Percentiles rank a stretch among this genome's conserved stretches.
phyloP scores from a whole-genome alignment of 2,797 vertebrate genomes.

The Craterocephalus amniculus region DNA sequence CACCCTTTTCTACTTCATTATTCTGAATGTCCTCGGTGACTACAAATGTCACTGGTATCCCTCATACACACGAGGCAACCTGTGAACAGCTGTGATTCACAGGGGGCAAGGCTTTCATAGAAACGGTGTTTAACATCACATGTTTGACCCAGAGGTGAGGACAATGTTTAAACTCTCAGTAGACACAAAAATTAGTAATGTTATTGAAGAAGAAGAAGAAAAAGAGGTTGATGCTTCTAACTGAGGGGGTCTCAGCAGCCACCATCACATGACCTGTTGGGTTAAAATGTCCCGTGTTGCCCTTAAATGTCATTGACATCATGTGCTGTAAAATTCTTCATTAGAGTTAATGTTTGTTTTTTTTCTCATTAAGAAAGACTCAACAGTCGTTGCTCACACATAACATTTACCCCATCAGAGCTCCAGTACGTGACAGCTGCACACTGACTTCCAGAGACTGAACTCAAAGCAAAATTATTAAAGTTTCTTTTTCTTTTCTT shows the following conservation, averaged over 20 bases:
- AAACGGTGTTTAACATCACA: constrained; percentile 7
- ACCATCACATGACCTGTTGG: constrained; percentile 17
- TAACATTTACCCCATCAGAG: not conserved
- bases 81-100: constrained; percentile 13
- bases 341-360: constrained; percentile 24
- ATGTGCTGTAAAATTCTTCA: constrained; percentile 42
- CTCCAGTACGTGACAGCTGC: not conserved
- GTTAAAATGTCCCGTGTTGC: constrained; percentile 45
- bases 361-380: constrained; percentile 48
- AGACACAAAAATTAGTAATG: not conserved
- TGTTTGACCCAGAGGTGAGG: constrained; percentile 2
- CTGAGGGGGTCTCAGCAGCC: not conserved
- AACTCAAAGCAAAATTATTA: not conserved
- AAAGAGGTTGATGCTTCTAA: constrained; percentile 1
- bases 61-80: constrained; percentile 18
- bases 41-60: constrained; percentile 49
- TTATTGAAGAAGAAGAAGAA: not conserved
- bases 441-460: not conserved
- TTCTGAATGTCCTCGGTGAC: constrained; percentile 21
- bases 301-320: constrained; percentile 45
- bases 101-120: not conserved
- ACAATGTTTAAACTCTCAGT: not conserved
- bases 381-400: constrained; percentile 32
- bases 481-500: not conserved
- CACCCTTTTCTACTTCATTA: constrained; percentile 21